Base-by-base conservation (phyloP, 2,113 vertebrate genomes). In the Formicarius rufipectus region DNA sequence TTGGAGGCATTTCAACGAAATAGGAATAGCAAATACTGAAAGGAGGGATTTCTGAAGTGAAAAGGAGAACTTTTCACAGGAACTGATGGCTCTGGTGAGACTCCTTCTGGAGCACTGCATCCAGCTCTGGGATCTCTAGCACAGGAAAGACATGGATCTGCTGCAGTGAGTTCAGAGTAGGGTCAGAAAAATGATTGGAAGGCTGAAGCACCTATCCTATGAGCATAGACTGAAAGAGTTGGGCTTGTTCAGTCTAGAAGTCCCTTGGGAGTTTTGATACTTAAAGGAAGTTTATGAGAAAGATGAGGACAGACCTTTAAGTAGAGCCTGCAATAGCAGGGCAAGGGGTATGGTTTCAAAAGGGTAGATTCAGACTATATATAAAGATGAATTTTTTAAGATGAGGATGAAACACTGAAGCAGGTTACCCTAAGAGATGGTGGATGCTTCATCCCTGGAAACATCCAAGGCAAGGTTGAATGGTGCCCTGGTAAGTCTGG, bases 101-200 rank as follows among this genome's bases (percentile, higher is more conserved):
- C 24, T 24, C 42, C 72, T 49, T 16, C 35, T 59, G 62, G 35
- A 76, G 44, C 28, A 1, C 81, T 45, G 81, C 59, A 42, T 12
- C 59, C 83, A 66, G 19, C 8, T 7, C 50, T 75, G 71, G 71
- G 23, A 19, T 27, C 40, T n/a, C 50, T 5, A 58, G 59, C 35
- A 58, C 16, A 25, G 42, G 12, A n/a, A 3, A 21, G n/a, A 75
- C 35, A 66, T 25, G 52, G 12, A 49, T 12, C 24, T 30, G 20
- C 2, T 35, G 42, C 35, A 67, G 19, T 0, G 0, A n/a, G n/a
- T 2, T 14, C 50, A 75, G 60, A 58, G 20, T 5, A 42, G 12
- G 30, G 52, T 15, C 42, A 58, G 12, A 74, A 56, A 33, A 66
- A 49, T 15, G 4, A 20, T 13, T 25, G 49, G 35, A 58, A 28